Percentiles rank a stretch among this genome's conserved stretches.
Conservation (phyloP, 2,797 vertebrate genomes). For the Sebastes melanostomus region DNA sequence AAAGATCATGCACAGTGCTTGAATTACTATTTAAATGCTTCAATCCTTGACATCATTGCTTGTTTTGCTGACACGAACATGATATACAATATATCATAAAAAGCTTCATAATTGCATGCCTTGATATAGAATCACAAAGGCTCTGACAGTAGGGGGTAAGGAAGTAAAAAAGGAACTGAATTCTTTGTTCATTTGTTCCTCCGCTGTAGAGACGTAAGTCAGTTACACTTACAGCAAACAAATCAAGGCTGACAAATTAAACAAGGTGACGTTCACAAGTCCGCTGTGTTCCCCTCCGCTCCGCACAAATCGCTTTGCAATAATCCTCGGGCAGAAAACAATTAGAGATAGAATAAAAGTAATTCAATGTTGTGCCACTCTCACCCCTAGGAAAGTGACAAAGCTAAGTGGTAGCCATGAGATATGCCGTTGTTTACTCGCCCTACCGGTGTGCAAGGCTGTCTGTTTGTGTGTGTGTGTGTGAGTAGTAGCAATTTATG, state of each 20-base stretch:
- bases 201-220: constrained; percentile 60
- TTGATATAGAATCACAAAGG: not conserved
- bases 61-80: not conserved
- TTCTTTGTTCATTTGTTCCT: constrained; percentile 50
- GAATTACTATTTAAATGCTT: not conserved
- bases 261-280: constrained; percentile 59
- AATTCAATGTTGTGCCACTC: constrained; percentile 63
- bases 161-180: constrained; percentile 4
- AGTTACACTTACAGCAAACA: constrained; percentile 75
- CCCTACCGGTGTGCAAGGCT: not conserved
- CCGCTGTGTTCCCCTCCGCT: constrained; percentile 48
- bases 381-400: constrained; percentile 52
- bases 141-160: not conserved
- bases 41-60: not conserved
- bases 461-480: not conserved
- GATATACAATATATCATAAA: not conserved
- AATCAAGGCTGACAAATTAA: constrained; percentile 77
- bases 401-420: constrained; percentile 63
- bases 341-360: constrained; percentile 72
- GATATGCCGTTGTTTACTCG: constrained; percentile 56
- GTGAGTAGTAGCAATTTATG: constrained; percentile 40
- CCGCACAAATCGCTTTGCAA: constrained; percentile 68
- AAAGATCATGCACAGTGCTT: not conserved
- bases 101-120: not conserved
- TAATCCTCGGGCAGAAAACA: constrained; percentile 73